These are phyloP conservation scores for Eleutherodactylus coqui DNA, from an alignment of 2,797 vertebrate species.

Conservation along the genomic window DNA sequence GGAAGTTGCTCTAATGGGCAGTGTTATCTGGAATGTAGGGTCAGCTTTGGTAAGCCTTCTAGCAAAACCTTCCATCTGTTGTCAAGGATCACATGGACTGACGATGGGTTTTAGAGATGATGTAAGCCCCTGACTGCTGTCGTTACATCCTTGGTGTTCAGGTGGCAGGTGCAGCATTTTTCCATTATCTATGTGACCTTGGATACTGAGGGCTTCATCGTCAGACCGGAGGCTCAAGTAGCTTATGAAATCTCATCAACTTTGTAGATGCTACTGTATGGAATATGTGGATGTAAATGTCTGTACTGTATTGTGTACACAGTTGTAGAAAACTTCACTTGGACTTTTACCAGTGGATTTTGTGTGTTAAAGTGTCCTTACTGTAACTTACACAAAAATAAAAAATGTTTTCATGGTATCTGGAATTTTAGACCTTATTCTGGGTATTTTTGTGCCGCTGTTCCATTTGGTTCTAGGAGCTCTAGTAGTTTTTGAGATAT, in stretches of 20 bases:
- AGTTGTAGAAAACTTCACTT: too few relatives aligned
- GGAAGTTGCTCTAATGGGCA: neutral
- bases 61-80: neutral
- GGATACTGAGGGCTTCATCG: neutral
- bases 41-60: neutral
- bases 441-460: too few relatives aligned
- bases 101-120: neutral
- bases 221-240: neutral
- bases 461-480: too few relatives aligned
- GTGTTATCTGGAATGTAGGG: neutral
- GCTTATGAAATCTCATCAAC: neutral
- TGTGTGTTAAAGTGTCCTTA: neutral
- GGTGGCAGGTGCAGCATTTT: neutral
- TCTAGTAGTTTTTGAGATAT: too few relatives aligned
- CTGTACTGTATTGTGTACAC: neutral
- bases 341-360: neutral
- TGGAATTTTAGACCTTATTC: too few relatives aligned
- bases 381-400: too few relatives aligned
- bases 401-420: too few relatives aligned
- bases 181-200: neutral
- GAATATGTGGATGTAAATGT: neutral
- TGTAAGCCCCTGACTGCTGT: neutral
- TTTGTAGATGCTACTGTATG: neutral
- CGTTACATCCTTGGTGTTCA: neutral
- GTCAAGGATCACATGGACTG: neutral